Base-by-base conservation (phyloP, 1,140 invertebrate species). In the Rhynchophorus ferrugineus region DNA sequence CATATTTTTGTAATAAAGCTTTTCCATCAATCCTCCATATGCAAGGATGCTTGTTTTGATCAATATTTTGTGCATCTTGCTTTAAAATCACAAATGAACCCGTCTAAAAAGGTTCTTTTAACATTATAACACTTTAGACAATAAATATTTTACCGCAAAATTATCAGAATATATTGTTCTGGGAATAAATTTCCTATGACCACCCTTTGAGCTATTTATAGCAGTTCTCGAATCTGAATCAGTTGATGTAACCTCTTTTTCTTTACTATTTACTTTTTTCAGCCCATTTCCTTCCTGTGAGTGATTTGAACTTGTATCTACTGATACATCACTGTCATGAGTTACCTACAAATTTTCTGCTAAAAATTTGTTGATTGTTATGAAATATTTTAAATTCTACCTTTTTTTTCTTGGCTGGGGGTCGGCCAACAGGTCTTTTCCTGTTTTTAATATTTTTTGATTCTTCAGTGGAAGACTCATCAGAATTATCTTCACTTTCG, bases 1-100 rank as follows among this genome's bases (percentile, higher is more conserved):
- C 77, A 69, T 81, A 87, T 69, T 87, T 87, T 70, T 87, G 84
- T 39, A 87, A 69, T 47, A 87, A 70, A 17, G 83, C 83, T 73
- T 86, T 87, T 29, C 84, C 84, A 75, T 87, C 83, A 72, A 87
- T 85, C 75, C 83, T 83, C 84, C 84, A 87, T 52, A 87, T 73
- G 36, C 63, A 63, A 16, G 68, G 65, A 42, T 64, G 63, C 29
- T 64, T 64, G 3, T 39, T 53, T 3, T 59, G 51, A 52, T 68
- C 66, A n/a, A 62, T 63, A 14, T 49, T 41, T 54, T 65, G 63
- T 7, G 62, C 66, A 51, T 69, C 68, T 54, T 64, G 59, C 57
- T 69, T 69, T 3, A 59, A 48, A 41, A 68, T 65, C 6, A 69
- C 53, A 62, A 69, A 69, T 6, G 62, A 58, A 3, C 68, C 68